Conservation (phyloP, 1,140 invertebrate genomes). For the Agrypnia vestita region DNA sequence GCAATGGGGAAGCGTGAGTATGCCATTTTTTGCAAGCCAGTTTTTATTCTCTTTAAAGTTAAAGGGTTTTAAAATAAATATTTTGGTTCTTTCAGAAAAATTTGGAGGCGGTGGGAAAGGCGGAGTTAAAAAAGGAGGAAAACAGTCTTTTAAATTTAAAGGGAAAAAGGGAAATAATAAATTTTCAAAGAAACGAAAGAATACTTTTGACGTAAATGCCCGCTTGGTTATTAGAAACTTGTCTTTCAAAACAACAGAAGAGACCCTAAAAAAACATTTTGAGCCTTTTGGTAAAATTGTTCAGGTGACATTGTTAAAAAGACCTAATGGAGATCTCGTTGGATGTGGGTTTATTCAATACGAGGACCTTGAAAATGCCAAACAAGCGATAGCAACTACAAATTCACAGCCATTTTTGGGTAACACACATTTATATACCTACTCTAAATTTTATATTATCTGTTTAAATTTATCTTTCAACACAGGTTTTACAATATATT, state of each 20-base stretch:
- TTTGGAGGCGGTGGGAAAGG: constrained; percentile 22
- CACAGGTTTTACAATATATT: too few relatives aligned
- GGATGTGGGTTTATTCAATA: constrained; percentile 82
- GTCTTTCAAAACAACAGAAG: constrained; percentile 75
- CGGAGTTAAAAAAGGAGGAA: constrained; percentile 38
- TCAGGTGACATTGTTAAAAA: constrained; percentile 78
- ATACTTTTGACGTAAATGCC: constrained; percentile 59
- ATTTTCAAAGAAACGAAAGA: constrained; percentile 40
- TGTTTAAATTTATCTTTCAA: too few relatives aligned
- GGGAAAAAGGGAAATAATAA: constrained; percentile 41
- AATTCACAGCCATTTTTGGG: constrained; percentile 57
- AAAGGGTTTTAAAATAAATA: constrained; percentile 11
- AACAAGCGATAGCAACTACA: constrained; percentile 43
- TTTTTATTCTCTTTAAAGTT: neutral
- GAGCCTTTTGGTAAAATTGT: constrained; percentile 76
- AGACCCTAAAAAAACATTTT: constrained; percentile 76
- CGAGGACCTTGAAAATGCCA: constrained; percentile 51
- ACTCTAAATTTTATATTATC: too few relatives aligned
- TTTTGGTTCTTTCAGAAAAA: constrained; percentile 37
- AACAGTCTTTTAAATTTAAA: constrained; percentile 48
- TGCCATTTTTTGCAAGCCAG: neutral
- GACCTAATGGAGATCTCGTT: constrained; percentile 77
- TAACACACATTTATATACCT: neutral
- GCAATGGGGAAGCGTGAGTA: constrained; percentile 48
- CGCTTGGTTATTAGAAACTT: constrained; percentile 68